Evolutionary conservation across 2,797 vertebrate species (phyloP), one percentile per base, ranked within the genome.

Genomic region (Onychomys torridus): DNA sequence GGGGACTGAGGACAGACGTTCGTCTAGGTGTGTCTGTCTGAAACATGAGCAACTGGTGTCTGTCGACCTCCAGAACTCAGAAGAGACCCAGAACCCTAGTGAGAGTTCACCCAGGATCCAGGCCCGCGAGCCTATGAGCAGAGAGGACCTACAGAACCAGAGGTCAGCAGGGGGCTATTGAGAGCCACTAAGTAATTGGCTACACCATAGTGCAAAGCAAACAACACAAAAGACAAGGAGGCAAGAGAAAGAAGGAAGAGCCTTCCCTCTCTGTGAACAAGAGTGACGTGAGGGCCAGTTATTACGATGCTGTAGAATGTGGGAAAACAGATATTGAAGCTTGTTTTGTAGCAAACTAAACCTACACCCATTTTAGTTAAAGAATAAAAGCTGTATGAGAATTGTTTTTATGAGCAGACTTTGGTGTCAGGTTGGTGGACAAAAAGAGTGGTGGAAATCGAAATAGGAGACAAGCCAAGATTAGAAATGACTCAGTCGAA

Each of bases 261-360:
- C 6, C n/a, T 49, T 40, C 29, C 2, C 7, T 46, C 10, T n/a
- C 12, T 2, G 0, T 5, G 25, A 88, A 61, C 32, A 23, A 77
- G 46, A 75, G 1, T 0, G 0, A 4, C 4, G 9, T 19, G 61
- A 49, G 40, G 27, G 3, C n/a, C 77, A 9, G 19, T 27, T 9
- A 25, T 2, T 2, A 2, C 0, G 25, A 46, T 7, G 21, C n/a
- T 37, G 1, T 5, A 6, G 25, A 13, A 10, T 0, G 7, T 11
- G 40, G 40, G 67, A 63, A 79, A 65, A 23, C 2, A 13, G 43
- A 79, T 29, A 32, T 2, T 2, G 40, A 87, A 65, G 52, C 43
- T n/a, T 12, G 37, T 73, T 90, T 86, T 52, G 34, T 29, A 49
- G 29, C 19, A 32, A 71, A 83, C 37, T 90, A 61, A 55, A 37